A percentile compares a stretch with the other conserved stretches of the same genome.
Evolutionary conservation across 92 coral and sea anemone genomes (phyloP).

Genomic region (Bergia puertoricense): DNA sequence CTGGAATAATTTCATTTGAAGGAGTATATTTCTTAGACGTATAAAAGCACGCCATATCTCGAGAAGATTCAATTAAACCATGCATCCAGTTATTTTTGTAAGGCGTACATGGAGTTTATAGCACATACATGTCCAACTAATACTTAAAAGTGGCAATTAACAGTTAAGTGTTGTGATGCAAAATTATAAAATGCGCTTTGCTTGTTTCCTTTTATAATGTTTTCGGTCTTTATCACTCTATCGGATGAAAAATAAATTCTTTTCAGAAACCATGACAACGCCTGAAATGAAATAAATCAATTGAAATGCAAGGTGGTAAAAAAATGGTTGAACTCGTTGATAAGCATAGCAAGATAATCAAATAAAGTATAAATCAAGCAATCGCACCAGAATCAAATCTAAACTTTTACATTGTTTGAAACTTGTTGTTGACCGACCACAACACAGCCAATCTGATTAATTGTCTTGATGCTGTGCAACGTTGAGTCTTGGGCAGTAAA

Average conservation of each 20-base stretch:
- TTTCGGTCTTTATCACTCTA: conserved; percentile 1
- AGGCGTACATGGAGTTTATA: neutral
- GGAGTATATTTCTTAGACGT: too few species aligned
- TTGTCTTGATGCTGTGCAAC: neutral
- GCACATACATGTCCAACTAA: neutral
- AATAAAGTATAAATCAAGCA: conserved; percentile 9
- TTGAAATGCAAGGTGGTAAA: neutral
- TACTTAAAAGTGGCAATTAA: neutral
- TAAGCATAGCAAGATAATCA: conserved; percentile 25
- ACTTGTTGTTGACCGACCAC: conserved; percentile 11
- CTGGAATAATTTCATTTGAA: too few species aligned
- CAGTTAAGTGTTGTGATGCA: neutral
- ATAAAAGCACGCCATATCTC: too few species aligned
- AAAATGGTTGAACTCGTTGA: conserved; percentile 3
- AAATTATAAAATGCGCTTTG: neutral
- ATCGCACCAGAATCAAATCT: conserved; percentile 29
- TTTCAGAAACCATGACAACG: conserved; percentile 37
- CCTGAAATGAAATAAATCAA: conserved; percentile 18
- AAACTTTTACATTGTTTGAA: neutral
- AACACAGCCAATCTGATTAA: neutral
- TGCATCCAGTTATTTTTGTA: too few species aligned
- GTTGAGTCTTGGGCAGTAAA: conserved; percentile 3
- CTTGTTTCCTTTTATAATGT: conserved; percentile 15
- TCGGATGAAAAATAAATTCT: conserved; percentile 23
- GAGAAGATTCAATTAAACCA: too few species aligned